Evolutionary conservation across 1,140 invertebrate genomes (phyloP).

Genomic region (Andricus grossulariae): DNA sequence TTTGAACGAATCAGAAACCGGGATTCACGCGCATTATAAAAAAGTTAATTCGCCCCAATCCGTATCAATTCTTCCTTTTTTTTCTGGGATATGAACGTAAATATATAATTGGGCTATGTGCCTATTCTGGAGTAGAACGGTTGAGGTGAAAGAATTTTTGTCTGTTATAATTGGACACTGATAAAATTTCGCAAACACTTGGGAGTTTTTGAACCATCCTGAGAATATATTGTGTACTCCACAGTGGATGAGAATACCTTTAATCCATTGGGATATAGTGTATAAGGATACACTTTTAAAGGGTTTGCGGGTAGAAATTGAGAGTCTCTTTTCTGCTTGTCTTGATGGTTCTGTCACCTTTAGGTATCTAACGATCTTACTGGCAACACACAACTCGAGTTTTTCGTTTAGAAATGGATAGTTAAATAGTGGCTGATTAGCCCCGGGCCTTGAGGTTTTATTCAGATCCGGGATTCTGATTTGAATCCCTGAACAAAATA

Average conservation of each 20-base stretch:
- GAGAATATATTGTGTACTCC: neutral
- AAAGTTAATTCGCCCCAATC: too few relatives aligned
- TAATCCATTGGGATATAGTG: neutral
- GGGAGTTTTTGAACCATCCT: neutral
- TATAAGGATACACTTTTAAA: neutral
- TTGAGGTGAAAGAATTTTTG: too few relatives aligned
- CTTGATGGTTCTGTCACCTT: neutral
- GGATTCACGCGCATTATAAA: too few relatives aligned
- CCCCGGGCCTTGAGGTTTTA: conserved; percentile 21
- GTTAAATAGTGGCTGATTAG: conserved; percentile 11
- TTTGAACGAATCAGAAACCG: too few relatives aligned
- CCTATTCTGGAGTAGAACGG: too few relatives aligned
- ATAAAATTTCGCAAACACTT: too few relatives aligned
- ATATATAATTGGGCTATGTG: too few relatives aligned
- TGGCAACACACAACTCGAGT: conserved; percentile 14
- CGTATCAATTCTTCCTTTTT: too few relatives aligned
- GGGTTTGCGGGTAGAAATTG: neutral
- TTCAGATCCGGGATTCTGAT: conserved; percentile 26
- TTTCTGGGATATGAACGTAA: too few relatives aligned
- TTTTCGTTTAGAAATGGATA: conserved; percentile 16
- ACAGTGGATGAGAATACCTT: neutral
- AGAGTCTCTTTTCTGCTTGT: neutral
- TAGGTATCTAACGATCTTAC: neutral
- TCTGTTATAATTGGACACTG: too few relatives aligned
- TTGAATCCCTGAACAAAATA: neutral